These are phyloP conservation scores for Nesogale talazaci DNA, from an alignment of 2,113 vertebrate genomes.

Conservation along the genomic window DNA sequence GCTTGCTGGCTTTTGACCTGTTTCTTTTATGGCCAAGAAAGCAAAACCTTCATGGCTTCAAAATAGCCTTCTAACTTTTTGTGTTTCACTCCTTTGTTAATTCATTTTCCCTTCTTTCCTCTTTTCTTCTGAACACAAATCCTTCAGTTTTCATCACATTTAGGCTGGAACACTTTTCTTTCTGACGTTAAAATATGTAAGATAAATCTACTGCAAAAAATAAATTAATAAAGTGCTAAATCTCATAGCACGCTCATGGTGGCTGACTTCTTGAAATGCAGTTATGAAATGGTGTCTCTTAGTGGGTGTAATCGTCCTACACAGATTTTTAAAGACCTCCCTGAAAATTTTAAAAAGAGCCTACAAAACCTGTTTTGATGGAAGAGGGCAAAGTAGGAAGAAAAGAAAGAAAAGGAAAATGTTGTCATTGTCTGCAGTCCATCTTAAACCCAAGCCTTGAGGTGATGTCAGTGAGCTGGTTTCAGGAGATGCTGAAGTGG, in stretches of 20 bases:
- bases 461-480: background rate
- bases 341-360: background rate
- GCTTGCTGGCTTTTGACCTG: background rate
- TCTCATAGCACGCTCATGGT: background rate
- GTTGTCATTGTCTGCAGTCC: background rate
- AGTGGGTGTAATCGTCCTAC: background rate
- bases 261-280: background rate
- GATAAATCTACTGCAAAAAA: constrained; percentile 1
- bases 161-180: constrained; percentile 28
- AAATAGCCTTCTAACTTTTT: background rate
- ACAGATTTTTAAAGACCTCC: background rate
- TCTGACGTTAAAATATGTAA: constrained; percentile 12
- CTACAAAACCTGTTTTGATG: background rate
- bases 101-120: background rate
- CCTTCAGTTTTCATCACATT: background rate
- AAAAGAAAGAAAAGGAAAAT: background rate
- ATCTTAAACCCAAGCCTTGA: background rate
- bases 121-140: constrained; percentile 27
- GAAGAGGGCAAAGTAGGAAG: background rate
- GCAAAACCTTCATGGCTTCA: background rate
- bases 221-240: background rate
- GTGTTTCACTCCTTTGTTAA: background rate
- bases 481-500: background rate
- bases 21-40: background rate
- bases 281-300: background rate